phyloP scores from a whole-genome alignment of 2,113 vertebrate genomes.

The Brachyhypopomus occidentalis region DNA sequence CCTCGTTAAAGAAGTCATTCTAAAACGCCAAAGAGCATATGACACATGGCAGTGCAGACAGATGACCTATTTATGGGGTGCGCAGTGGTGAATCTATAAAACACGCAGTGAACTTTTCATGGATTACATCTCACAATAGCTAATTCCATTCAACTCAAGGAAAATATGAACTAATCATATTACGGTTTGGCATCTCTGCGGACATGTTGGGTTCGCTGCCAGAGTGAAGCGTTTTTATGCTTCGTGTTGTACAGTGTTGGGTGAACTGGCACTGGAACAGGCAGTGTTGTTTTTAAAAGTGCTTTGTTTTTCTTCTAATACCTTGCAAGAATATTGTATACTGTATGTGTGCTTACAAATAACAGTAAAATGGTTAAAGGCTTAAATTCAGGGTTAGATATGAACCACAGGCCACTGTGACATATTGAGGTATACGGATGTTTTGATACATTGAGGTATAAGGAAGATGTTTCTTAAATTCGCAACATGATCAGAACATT shows the following conservation, averaged over 20 bases:
- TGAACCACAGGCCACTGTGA: not conserved
- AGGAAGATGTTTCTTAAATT: not conserved
- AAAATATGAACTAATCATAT: slow-evolving; percentile 71
- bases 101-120: slow-evolving; percentile 62
- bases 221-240: slow-evolving; percentile 61
- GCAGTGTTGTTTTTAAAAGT: not conserved
- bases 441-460: too few relatives aligned
- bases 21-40: slow-evolving; percentile 69
- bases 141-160: slow-evolving; percentile 61
- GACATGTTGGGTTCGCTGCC: slow-evolving; percentile 50
- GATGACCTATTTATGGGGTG: slow-evolving; percentile 75
- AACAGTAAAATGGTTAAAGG: not conserved
- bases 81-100: slow-evolving; percentile 75
- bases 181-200: slow-evolving; percentile 43
- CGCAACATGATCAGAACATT: too few relatives aligned
- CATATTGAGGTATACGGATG: not conserved
- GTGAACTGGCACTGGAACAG: slow-evolving; percentile 17
- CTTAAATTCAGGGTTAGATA: slow-evolving; percentile 10
- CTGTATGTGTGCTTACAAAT: not conserved
- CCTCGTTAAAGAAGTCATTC: slow-evolving; percentile 76
- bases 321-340: not conserved
- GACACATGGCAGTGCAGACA: slow-evolving; percentile 76
- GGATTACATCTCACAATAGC: slow-evolving; percentile 54
- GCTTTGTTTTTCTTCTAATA: slow-evolving; percentile 6
- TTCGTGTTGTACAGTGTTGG: not conserved